Evolutionary conservation across 2,797 vertebrate genomes (phyloP), one percentile per base, ranked within the genome.

Genomic region (Chelon auratus): DNA sequence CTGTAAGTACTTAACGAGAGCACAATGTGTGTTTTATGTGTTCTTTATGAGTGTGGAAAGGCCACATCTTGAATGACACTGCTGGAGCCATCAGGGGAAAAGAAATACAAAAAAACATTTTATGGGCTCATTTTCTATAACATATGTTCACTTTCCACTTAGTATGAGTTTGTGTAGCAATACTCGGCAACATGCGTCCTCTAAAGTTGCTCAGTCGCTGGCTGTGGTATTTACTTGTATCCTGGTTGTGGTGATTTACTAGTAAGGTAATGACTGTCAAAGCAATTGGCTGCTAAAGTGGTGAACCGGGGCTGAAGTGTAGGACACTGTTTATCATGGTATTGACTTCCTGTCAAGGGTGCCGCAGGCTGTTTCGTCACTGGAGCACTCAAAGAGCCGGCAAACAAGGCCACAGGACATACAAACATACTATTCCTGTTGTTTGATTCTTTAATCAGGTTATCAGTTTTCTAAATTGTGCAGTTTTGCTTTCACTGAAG

Each of bases 221-320:
- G 55, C 77, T 73, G 60, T 61, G 79, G 79, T 85, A 80, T 90
- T 82, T 86, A 82, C 81, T 79, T 71, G 55, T 62, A 58, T 78
- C 72, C 62, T 57, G 93, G 92, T 95, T 91, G 94, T 93, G 92
- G 92, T 87, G 90, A 96, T 97, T 96, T 96, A 97, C 93, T 92
- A 91, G 82, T 86, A 77, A 60, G 83, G 81, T 90, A 95, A 95
- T 96, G 95, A 95, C 94, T 95, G 95, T 95, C 93, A 93, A 90
- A 85, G 85, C 90, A 92, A 88, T 92, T 93, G 94, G 82, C 77
- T 92, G 91, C 92, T 92, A 91, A 94, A 95, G 94, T 94, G 92
- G 92, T 91, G 92, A 93, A 87, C 86, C 90, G 91, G 83, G 91
- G 87, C 91, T 91, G 87, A 83, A 89, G 82, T 87, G 87, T 86